These are phyloP conservation scores for Chaetophractus vellerosus DNA, from an alignment of 2,797 vertebrate genomes.

Conservation along the genomic window DNA sequence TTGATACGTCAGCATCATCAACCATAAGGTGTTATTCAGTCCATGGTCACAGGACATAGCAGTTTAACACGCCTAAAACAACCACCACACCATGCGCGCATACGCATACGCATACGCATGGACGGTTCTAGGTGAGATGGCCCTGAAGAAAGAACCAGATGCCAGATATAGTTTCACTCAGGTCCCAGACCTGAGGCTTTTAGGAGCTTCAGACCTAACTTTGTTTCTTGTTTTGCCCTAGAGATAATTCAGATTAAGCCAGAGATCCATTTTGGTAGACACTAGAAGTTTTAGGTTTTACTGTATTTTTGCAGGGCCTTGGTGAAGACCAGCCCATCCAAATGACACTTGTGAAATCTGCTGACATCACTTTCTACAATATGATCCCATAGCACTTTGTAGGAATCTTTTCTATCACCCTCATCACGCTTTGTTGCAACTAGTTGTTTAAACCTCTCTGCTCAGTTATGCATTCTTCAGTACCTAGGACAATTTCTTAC, in stretches of 20 bases:
- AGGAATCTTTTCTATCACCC: neutral
- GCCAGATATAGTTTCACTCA: no score
- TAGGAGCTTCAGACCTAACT: neutral
- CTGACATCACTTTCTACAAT: neutral
- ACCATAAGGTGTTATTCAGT: no score
- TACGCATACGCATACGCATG: no score
- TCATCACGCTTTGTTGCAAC: neutral
- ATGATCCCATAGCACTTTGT: neutral
- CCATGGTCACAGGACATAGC: no score
- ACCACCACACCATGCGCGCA: no score
- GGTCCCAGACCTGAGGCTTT: neutral
- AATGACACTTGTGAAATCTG: neutral
- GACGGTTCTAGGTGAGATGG: no score
- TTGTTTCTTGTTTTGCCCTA: neutral
- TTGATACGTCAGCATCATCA: no score
- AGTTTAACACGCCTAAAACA: no score
- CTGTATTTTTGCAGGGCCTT: neutral
- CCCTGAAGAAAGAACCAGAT: no score
- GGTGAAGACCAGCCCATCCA: neutral
- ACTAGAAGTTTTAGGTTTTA: neutral
- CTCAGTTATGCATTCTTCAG: neutral
- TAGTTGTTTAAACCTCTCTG: neutral
- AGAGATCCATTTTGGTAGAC: neutral
- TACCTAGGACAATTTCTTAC: neutral
- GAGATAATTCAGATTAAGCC: conserved; percentile 36